Evolutionary conservation across 2,113 vertebrate species (phyloP), one percentile per base, ranked within the genome.

Genomic region (Hipposideros armiger): DNA sequence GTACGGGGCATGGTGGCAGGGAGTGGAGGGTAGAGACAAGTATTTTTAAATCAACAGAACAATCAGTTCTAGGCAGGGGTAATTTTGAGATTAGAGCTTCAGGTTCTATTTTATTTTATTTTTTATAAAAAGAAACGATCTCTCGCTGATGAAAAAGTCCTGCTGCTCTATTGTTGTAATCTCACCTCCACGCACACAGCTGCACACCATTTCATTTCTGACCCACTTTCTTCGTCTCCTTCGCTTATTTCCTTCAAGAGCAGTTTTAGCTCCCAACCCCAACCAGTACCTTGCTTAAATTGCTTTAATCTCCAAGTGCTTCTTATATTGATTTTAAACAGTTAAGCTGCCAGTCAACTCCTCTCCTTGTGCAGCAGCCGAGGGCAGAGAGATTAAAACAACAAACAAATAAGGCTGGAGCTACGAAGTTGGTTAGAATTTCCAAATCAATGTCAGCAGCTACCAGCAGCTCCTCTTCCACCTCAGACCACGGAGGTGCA

Each of bases 261-360:
- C 93, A 94, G 98, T 98, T 98, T 98, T 97, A 98, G 97, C 97
- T 98, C 81, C 97, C 98, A 98, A 96, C 97, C 97, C 97, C 60
- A 30, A 97, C 96, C 97, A 98, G 98, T 97, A 97, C 98, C 98
- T 98, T 98, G 98, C 98, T 98, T 98, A 97, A 98, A 98, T 98
- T 98, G 98, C 98, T 98, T 98, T 96, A 92, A 97, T 98, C 97
- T 98, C 89, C 66, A 3, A 86, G 97, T 98, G 98, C 98, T 98
- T 98, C 97, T 98, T 98, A 97, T 98, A 98, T 98, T 94, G 98
- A 98, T 98, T 98, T 97, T 93, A 97, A 98, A 97, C 94, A 88
- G 98, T 98, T 98, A 98, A 97, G 97, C 97, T 98, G 98, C 97
- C 98, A 98, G 93, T 98, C 98, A 99, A 97, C 81, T 96, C 83